Conservation (phyloP, 1,140 invertebrate species). For the Lanistes nyassanus region DNA sequence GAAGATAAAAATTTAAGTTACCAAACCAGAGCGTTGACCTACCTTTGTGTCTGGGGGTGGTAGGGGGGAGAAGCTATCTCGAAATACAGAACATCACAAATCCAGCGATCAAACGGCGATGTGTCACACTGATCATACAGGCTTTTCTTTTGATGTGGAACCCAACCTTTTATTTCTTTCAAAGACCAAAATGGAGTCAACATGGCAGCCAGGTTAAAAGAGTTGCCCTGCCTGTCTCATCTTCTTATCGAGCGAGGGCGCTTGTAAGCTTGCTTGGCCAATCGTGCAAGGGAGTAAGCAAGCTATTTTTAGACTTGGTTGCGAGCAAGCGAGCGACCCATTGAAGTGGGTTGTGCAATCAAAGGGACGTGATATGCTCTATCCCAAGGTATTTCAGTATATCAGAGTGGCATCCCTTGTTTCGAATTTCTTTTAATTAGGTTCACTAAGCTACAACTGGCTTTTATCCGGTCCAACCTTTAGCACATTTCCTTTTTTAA, state of each 20-base stretch:
- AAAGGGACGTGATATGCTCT: not conserved
- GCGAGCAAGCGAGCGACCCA: constrained; percentile 26
- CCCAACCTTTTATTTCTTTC: too few relatives aligned
- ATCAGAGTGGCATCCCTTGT: not conserved
- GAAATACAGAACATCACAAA: too few relatives aligned
- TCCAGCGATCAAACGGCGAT: too few relatives aligned
- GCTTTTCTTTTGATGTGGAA: too few relatives aligned
- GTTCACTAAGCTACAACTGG: too few relatives aligned
- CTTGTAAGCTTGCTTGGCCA: constrained; percentile 22
- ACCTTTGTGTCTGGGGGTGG: too few relatives aligned
- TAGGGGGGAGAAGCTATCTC: too few relatives aligned
- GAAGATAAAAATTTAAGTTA: too few relatives aligned
- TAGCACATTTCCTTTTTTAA: not conserved
- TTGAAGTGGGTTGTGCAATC: not conserved
- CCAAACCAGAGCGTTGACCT: too few relatives aligned
- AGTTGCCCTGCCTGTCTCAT: constrained; percentile 7
- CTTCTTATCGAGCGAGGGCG: constrained; percentile 24
- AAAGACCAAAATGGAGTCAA: constrained; percentile 3
- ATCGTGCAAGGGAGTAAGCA: constrained; percentile 26
- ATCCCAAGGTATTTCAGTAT: not conserved
- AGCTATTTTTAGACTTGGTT: constrained; percentile 29
- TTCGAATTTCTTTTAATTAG: too few relatives aligned
- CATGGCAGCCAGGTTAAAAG: constrained; percentile 17
- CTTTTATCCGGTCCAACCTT: not conserved
- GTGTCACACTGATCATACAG: too few relatives aligned